phyloP scores from a whole-genome alignment of 2,888 invertebrate species.

The Diabrotica balteata region DNA sequence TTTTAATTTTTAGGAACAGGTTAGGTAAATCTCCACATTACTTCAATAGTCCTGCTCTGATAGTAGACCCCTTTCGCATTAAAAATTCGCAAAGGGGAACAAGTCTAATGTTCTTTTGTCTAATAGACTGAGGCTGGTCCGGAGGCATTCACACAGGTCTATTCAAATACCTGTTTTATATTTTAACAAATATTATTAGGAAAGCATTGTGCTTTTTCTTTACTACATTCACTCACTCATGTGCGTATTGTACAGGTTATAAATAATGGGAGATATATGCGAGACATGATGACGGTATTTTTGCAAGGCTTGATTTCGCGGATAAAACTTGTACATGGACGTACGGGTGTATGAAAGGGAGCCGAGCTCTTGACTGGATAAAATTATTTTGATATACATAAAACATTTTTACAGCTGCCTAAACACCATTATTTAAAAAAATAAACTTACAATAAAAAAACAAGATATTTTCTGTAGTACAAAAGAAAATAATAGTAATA shows the following conservation, averaged over 20 bases:
- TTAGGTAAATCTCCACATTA: too few relatives aligned
- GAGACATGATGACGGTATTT: conserved; percentile 28
- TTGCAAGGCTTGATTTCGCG: conserved; percentile 28
- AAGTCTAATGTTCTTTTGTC: conserved; percentile 49
- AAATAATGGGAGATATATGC: conserved; percentile 29
- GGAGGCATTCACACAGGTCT: conserved; percentile 41
- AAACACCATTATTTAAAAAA: too few relatives aligned
- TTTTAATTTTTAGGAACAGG: too few relatives aligned
- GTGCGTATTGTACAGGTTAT: conserved; percentile 29
- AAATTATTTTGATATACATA: too few relatives aligned
- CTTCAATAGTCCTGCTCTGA: conserved; percentile 15
- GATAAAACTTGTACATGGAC: conserved; percentile 17
- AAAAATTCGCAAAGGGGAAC: conserved; percentile 43
- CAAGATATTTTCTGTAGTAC: too few relatives aligned
- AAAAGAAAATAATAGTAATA: too few relatives aligned
- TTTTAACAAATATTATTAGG: conserved; percentile 46
- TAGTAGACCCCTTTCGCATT: conserved; percentile 39
- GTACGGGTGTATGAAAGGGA: not conserved
- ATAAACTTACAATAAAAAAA: too few relatives aligned
- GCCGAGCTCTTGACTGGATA: too few relatives aligned
- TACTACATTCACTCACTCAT: conserved; percentile 27
- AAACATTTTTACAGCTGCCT: too few relatives aligned
- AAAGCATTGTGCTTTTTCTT: conserved; percentile 40
- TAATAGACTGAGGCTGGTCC: conserved; percentile 40
- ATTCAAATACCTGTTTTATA: conserved; percentile 48